Conservation (phyloP, 2,888 invertebrate genomes). For the Odiellus spinosus region DNA sequence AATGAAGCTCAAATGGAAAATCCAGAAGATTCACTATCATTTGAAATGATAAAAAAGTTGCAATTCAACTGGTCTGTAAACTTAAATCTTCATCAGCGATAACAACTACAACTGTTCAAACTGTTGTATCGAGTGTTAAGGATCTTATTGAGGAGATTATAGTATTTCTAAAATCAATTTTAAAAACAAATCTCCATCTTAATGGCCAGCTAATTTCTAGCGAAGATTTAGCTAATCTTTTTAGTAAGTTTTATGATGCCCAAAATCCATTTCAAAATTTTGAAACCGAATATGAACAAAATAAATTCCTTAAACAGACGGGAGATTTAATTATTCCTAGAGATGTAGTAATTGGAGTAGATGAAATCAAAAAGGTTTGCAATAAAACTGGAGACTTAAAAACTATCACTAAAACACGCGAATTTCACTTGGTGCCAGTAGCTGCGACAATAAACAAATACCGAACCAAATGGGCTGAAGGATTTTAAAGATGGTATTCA, state of each 20-base stretch:
- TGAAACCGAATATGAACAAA: not conserved
- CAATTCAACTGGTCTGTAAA: no score
- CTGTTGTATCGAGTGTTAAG: not conserved
- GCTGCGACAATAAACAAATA: not conserved
- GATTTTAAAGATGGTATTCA: not conserved
- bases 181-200: not conserved
- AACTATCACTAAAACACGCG: not conserved
- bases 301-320: not conserved
- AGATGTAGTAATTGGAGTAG: not conserved
- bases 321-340: not conserved
- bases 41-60: no score
- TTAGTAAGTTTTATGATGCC: not conserved
- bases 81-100: no score
- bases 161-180: not conserved
- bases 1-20: no score
- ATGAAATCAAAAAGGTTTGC: no score
- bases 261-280: not conserved
- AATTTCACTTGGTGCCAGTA: not conserved
- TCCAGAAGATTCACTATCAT: no score
- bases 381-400: not conserved
- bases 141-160: not conserved
- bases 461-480: not conserved
- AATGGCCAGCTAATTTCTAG: not conserved
- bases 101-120: not conserved
- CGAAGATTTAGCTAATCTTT: not conserved